These are phyloP conservation scores for Poecilus cupreus DNA, from an alignment of 2,888 invertebrate genomes.

Conservation along the genomic window DNA sequence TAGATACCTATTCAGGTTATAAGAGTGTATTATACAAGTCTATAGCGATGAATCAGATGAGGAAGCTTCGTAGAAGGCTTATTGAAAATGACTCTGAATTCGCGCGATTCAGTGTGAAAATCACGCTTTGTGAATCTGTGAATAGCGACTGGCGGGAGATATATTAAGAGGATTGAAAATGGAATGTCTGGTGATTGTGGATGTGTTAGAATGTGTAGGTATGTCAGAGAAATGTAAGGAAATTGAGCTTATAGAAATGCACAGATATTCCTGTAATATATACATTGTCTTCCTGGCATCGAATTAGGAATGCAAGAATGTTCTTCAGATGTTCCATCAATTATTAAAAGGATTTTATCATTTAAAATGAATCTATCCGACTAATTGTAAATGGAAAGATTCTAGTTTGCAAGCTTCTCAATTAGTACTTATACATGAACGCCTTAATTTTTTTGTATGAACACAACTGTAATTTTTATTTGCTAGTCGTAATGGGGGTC, in stretches of 20 bases:
- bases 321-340: too few species aligned
- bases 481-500: too few species aligned
- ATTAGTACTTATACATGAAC: too few species aligned
- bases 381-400: too few species aligned
- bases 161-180: slow-evolving; percentile 24
- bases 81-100: not conserved
- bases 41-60: not conserved
- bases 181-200: slow-evolving; percentile 10
- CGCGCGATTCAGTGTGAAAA: slow-evolving; percentile 21
- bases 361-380: too few species aligned
- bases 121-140: slow-evolving; percentile 26
- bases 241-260: not conserved
- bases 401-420: too few species aligned
- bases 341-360: too few species aligned
- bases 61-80: not conserved
- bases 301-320: too few species aligned
- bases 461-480: too few species aligned
- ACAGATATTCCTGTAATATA: not conserved
- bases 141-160: slow-evolving; percentile 6
- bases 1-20: too few species aligned
- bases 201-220: not conserved
- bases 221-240: not conserved
- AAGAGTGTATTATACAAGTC: not conserved
- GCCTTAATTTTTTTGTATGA: too few species aligned
- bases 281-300: not conserved